A percentile compares a stretch with the other conserved stretches of the same genome.
Conservation (phyloP, 2,888 invertebrate species). For the Siphlonurus alternatus region DNA sequence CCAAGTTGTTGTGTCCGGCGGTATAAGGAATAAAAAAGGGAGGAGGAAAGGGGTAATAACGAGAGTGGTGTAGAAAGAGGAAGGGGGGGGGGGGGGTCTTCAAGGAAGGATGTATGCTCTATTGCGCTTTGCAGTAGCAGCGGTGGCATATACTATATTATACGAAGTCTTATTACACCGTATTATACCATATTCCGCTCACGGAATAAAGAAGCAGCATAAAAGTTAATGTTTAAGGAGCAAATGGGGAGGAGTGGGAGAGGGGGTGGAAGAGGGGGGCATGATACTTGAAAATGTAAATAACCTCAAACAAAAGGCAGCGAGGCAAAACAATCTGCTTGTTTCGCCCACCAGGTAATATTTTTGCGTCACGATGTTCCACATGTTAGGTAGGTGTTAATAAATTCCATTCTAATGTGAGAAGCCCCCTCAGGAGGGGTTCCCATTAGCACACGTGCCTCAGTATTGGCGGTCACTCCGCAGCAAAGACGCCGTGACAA, state of each 20-base stretch:
- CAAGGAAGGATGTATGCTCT: slow-evolving; percentile 2
- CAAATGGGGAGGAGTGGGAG: neutral
- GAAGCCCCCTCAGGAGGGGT: too few relatives aligned
- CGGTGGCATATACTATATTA: too few relatives aligned
- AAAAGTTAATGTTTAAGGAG: neutral
- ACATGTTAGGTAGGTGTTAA: too few relatives aligned
- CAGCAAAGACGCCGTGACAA: too few relatives aligned
- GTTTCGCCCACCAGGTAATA: neutral
- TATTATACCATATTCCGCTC: too few relatives aligned
- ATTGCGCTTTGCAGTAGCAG: neutral
- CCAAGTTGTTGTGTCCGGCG: too few relatives aligned
- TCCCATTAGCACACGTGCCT: too few relatives aligned
- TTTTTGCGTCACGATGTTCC: too few relatives aligned
- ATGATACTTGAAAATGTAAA: neutral
- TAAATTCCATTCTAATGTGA: too few relatives aligned
- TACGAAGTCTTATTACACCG: neutral
- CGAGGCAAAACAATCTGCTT: neutral
- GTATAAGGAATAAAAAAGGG: too few relatives aligned
- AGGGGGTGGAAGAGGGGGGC: neutral
- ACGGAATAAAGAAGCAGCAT: neutral
- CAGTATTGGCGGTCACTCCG: too few relatives aligned
- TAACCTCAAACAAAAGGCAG: neutral
- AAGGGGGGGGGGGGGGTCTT: neutral
- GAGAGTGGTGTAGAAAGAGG: neutral
- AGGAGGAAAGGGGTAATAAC: too few relatives aligned